Conservation (phyloP, 2,888 invertebrate species). For the Trachelus iudaicus region DNA sequence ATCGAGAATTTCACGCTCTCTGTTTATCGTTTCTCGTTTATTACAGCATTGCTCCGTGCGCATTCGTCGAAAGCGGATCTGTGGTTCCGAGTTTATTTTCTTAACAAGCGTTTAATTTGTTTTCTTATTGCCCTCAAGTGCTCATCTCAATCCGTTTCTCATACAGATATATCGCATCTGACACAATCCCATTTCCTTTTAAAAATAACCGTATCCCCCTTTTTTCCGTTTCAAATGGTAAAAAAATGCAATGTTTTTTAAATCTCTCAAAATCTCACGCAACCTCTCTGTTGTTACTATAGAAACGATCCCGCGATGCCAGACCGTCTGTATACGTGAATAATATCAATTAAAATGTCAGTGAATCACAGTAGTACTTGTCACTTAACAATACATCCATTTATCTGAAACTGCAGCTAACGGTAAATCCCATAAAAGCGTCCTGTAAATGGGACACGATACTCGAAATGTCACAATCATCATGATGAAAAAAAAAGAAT, state of each 20-base stretch:
- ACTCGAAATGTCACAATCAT: neutral
- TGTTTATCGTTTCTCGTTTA: conserved; percentile 20
- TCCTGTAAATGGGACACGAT: neutral
- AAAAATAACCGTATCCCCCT: neutral
- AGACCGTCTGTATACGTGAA: neutral
- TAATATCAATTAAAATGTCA: neutral
- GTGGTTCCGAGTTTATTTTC: conserved; percentile 14
- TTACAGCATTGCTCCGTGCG: neutral
- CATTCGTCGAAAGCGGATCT: neutral
- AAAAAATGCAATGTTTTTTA: neutral
- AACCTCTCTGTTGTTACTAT: neutral
- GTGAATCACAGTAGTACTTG: neutral
- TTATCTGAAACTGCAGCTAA: neutral
- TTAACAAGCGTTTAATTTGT: conserved; percentile 11
- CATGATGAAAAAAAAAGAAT: neutral
- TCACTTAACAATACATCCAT: neutral
- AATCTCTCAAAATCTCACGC: neutral
- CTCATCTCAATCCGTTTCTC: neutral
- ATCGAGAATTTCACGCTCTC: neutral
- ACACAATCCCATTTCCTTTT: neutral
- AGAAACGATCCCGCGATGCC: neutral
- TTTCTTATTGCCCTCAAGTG: conserved; percentile 5
- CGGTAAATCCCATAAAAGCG: neutral
- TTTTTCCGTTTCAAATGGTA: neutral
- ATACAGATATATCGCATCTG: neutral